Conservation (phyloP, 2,888 invertebrate species). For the Noctua pronuba region DNA sequence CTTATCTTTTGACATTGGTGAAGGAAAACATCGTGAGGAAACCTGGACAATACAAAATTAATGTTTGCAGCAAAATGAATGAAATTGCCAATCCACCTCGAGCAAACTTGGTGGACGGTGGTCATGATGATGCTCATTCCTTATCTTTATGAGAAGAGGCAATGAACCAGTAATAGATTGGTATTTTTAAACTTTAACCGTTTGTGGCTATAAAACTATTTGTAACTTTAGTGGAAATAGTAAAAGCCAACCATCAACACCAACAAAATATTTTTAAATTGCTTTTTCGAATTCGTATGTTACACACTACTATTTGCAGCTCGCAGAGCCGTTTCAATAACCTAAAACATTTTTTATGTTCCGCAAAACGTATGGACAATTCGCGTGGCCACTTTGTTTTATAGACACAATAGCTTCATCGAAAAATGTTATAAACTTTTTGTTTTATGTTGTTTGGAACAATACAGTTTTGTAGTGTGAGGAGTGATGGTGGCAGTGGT, state of each 20-base stretch:
- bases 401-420: constrained; percentile 30
- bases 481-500: background rate
- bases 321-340: constrained; percentile 32
- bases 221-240: background rate
- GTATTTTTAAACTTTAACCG: background rate
- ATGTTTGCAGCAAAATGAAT: too few relatives aligned
- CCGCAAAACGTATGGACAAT: constrained; percentile 25
- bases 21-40: background rate
- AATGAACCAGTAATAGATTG: background rate
- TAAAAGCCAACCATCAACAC: constrained; percentile 18
- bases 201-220: background rate
- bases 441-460: constrained; percentile 9
- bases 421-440: constrained; percentile 20
- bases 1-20: background rate
- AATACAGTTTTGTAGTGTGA: background rate
- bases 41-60: background rate
- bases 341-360: constrained; percentile 47
- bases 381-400: constrained; percentile 37
- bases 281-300: constrained; percentile 34
- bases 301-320: constrained; percentile 33
- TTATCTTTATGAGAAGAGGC: background rate
- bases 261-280: constrained; percentile 20
- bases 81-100: background rate
- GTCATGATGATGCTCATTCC: background rate
- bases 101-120: background rate